phyloP scores from a whole-genome alignment of 2,888 invertebrate species.

The Pachycephus smyrnensis region DNA sequence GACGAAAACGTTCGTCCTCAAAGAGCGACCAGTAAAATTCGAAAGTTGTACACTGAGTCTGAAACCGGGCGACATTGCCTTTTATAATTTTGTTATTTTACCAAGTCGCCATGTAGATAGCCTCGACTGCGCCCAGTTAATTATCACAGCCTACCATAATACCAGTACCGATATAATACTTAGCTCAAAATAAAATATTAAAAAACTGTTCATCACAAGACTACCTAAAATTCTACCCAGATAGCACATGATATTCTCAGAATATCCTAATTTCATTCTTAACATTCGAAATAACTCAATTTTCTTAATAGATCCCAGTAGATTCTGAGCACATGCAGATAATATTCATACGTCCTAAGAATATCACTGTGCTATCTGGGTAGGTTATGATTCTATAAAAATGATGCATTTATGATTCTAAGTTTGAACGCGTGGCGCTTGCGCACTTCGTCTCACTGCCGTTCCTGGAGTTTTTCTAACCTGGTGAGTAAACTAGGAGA shows the following conservation, averaged over 20 bases:
- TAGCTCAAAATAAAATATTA: not conserved
- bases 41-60: not conserved
- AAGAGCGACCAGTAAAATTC: not conserved
- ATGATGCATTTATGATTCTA: not conserved
- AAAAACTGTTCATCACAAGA: not conserved
- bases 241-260: no score
- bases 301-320: no score
- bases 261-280: no score
- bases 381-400: not conserved
- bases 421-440: not conserved
- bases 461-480: not conserved
- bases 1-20: not conserved
- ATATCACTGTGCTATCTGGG: no score
- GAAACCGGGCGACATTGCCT: not conserved
- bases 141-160: not conserved
- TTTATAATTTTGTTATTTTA: not conserved
- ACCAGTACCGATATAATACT: not conserved
- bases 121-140: not conserved
- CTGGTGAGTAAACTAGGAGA: not conserved
- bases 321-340: no score
- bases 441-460: not conserved
- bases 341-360: no score
- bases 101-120: not conserved
- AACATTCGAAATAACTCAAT: no score
- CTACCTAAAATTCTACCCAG: not conserved